Conservation (phyloP, 1,140 invertebrate genomes). For the Solenopsis fugax region DNA sequence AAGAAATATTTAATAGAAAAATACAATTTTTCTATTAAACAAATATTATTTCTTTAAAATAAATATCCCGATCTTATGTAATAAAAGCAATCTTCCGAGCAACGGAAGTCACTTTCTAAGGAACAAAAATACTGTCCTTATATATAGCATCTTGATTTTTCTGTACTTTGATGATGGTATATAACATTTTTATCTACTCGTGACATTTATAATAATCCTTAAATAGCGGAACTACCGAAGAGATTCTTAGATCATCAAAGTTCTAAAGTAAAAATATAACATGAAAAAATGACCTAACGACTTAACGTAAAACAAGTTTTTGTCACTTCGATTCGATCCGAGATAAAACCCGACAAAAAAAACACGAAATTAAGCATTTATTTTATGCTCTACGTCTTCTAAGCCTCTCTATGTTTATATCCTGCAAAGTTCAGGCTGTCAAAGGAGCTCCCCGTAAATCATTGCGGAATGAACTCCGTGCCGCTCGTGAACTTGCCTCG, state of each 20-base stretch:
- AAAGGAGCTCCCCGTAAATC: conserved; percentile 17
- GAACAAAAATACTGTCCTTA: conserved; percentile 23
- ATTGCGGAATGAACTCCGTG: conserved; percentile 21
- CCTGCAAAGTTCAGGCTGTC: conserved; percentile 4
- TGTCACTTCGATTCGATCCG: not conserved
- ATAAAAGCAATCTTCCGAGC: conserved; percentile 2
- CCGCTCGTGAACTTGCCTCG: conserved; percentile 7
- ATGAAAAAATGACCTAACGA: not conserved
- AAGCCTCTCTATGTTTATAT: not conserved
- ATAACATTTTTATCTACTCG: conserved; percentile 30
- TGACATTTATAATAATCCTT: conserved; percentile 30
- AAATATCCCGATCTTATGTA: not conserved
- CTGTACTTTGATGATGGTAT: not conserved
- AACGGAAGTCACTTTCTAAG: conserved; percentile 25
- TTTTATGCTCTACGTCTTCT: not conserved
- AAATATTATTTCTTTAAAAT: not conserved
- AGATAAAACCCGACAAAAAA: not conserved
- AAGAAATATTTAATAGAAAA: not conserved
- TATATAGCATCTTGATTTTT: conserved; percentile 33
- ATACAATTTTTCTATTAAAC: conserved; percentile 4
- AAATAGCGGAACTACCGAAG: conserved; percentile 5
- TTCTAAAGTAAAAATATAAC: not conserved
- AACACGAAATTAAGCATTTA: not conserved
- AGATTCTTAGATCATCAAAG: conserved; percentile 10
- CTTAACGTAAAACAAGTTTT: not conserved